Evolutionary conservation across 92 coral and sea anemone genomes (phyloP), one percentile per base, ranked within the genome.

Genomic region (Porites rus): DNA sequence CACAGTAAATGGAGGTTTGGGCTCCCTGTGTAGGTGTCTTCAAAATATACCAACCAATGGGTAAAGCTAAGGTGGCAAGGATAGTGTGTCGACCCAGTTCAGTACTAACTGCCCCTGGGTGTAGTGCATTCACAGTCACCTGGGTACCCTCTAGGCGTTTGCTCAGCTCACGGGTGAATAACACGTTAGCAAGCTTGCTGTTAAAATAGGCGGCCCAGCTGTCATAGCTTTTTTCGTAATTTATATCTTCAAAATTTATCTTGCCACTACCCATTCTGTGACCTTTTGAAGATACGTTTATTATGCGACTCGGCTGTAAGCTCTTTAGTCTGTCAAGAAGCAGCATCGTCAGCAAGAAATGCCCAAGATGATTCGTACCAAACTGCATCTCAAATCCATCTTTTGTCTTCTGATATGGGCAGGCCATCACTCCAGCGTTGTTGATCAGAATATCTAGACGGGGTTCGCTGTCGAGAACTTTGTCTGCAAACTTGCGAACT

Each of bases 331-430:
- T 90, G 60, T 94, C 95, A 62, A 94, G 77, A 38, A 96, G 83
- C 17, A 94, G 88, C 84, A 86, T 86, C 2, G 98, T 94, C 69
- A 96, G 98, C 6, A 96, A 91, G 69, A 96, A 96, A 83, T 96
- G 98, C n/a, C 98, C 98, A 51, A 96, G 87, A 65, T 94, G 97
- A 77, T 96, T 96, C 60, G 89, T 96, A 28, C 93, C 98, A 31
- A 96, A 80, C 78, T 92, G 95, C 94, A 91, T 88, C 81, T 96
- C 98, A 75, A 90, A 94, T 73, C 98, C 98, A 51, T 96, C 98
- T 75, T 90, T 83, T 4, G 94, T 96, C 69, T 86, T 84, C 90
- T 72, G 76, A 31, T 85, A 86, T 14, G 90, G 86, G 73, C 93
- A 89, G 64, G 89, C 85, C 92, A 87, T 80, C 6, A 94, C 87